Evolutionary conservation across 2,797 vertebrate genomes (phyloP), one percentile per base, ranked within the genome.

Genomic region (Schizothorax lantsangensis): DNA sequence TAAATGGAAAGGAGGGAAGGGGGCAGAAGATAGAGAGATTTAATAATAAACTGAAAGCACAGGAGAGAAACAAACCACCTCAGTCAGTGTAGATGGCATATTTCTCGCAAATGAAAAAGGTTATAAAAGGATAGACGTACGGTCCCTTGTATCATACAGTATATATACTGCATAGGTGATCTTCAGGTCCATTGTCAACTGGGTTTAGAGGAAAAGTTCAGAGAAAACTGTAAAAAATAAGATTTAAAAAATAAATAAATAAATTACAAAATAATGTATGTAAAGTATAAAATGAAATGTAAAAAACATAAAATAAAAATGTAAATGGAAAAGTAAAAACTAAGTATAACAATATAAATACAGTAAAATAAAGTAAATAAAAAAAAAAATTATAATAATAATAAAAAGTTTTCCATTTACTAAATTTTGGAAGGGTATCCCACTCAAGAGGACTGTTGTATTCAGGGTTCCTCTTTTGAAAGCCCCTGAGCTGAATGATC

Each of bases 21-120:
- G 38, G 74, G 8, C 17, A 23, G 33, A 57, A 43, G 68, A 83
- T 40, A 52, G 33, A 83, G 38, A 57, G 78, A 59, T 80, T 59
- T 26, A 62, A 85, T 80, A 73, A 85, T 80, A 72, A 79, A 84
- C 72, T 15, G n/a, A 72, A 85, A 47, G 52, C 38, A 62, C 52
- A 47, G 12, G 26, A 85, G n/a, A 72, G 66, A 85, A 19, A 38
- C 52, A 45, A 21, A 33, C n/a, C 26, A 49, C 45, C 30, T 69
- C 43, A 23, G 40, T 36, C 45, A 69, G 45, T 0, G 45, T 8
- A 14, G 43, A 69, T 38, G 30, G 30, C 30, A 15, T 21, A 23
- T 69, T 68, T 38, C 11, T 49, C 5, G 4, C 43, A 23, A 64
- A 62, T 64, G 5, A 43, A 45, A 79, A 78, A 15, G 11, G 19